These are phyloP conservation scores for Cebidichthys violaceus DNA, from an alignment of 2,113 vertebrate genomes.

Conservation along the genomic window DNA sequence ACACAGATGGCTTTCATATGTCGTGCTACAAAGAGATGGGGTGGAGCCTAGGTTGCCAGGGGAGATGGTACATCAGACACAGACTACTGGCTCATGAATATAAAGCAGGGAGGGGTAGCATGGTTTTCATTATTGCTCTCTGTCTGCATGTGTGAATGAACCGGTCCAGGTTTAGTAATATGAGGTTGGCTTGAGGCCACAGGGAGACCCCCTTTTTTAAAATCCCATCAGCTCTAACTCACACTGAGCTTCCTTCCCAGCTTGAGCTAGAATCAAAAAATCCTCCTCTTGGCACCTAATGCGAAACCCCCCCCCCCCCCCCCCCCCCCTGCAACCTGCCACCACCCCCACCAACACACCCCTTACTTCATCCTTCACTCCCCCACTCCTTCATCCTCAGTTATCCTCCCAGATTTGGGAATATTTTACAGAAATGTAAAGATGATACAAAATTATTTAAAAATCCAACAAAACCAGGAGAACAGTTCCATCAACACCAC, in stretches of 20 bases:
- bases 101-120: slow-evolving; percentile 74
- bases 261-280: slow-evolving; percentile 24
- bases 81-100: slow-evolving; percentile 79
- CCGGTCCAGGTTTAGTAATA: slow-evolving; percentile 54
- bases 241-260: not conserved
- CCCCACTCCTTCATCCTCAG: slow-evolving; percentile 33
- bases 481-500: not conserved
- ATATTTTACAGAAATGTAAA: not conserved
- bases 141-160: slow-evolving; percentile 59
- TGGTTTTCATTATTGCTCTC: slow-evolving; percentile 44
- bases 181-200: slow-evolving; percentile 63
- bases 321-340: slow-evolving; percentile 32
- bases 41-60: slow-evolving; percentile 72
- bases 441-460: not conserved
- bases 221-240: slow-evolving; percentile 30
- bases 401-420: not conserved
- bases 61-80: slow-evolving; percentile 69
- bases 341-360: slow-evolving; percentile 34
- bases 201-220: slow-evolving; percentile 40
- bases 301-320: slow-evolving; percentile 38
- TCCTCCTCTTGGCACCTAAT: slow-evolving; percentile 43
- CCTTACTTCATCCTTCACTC: not conserved
- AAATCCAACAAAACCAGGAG: not conserved
- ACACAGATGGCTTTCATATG: slow-evolving; percentile 84
- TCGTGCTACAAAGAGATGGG: slow-evolving; percentile 71